Base-by-base conservation (phyloP, 1,140 invertebrate species). In the Tetragonula clypearis region DNA sequence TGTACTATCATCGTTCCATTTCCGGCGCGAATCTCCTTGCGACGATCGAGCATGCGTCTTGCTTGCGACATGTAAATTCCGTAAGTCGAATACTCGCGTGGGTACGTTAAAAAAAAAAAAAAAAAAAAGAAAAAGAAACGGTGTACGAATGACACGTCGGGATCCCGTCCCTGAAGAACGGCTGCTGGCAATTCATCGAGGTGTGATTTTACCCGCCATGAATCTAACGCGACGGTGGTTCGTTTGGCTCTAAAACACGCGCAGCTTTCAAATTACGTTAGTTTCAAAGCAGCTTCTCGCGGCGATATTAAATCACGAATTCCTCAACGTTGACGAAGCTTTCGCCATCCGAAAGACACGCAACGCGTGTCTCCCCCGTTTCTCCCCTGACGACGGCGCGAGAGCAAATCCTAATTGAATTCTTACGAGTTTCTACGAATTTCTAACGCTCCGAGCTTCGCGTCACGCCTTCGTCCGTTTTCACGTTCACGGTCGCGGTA, bases 241-340 rank as follows among this genome's bases (percentile, higher is more conserved):
- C 60, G 30, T 26, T n/a, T 30, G 15, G 26, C 81, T 56, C 62
- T 76, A 26, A 30, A 66, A 30, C 49, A 26, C 49, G 12, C 41
- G n/a, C 69, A 62, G 21, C 72, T n/a, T 73, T 55, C n/a, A 56
- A 76, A 82, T 82, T 66, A 65, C 21, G 30, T 35, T 35, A 55
- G 56, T 82, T 82, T 55, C 71, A 75, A 82, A 75, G 71, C 62
- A 71, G 58, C 55, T 74, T 71, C 71, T 35, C 30, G 55, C 5
- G 30, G 49, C 53, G 77, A 80, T 80, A 77, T 87, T 84, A 80
- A 84, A 84, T 79, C 62, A 62, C 21, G 80, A 66, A 77, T 76
- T 72, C n/a, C 66, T 35, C 49, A 35, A 71, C 68, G 41, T 35
- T 49, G 2, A 23, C 55, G 23, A 30, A 6, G 78, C 55, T 86